Base-by-base conservation (phyloP, 2,888 invertebrate genomes). In the Actias luna region DNA sequence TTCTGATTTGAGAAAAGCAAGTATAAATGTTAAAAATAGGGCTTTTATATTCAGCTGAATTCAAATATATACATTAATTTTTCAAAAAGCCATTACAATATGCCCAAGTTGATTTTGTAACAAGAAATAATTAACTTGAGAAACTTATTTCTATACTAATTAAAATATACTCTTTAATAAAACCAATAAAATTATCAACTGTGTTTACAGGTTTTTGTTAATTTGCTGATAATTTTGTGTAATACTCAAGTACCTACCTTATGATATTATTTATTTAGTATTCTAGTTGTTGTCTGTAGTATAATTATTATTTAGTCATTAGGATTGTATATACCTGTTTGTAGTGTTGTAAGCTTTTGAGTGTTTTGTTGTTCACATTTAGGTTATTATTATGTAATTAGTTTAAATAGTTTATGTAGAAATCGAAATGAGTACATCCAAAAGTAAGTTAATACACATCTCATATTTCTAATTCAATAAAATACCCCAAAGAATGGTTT, bases 251-350 rank as follows among this genome's bases (percentile, higher is more conserved):
- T n/a, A n/a, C n/a, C n/a, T n/a, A n/a, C n/a, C 8, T 22, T 36
- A n/a, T 25, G 14, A 18, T 14, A 18, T 25, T 35, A 12, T n/a
- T 58, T 58, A 16, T 52, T 8, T 58, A 22, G 16, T 57, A 2
- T 36, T 31, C 22, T 36, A 58, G 33, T 58, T 29, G 33, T 36
- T 39, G 55, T 55, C 12, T 1, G 55, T 61, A 55, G 61, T 52
- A 1, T 18, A 46, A 8, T 35, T 36, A 36, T 36, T 57, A 18
- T 22, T 29, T 16, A 29, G 42, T 27, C 1, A 42, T 42, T 61
- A 36, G 50, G 22, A 22, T 46, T 33, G 25, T 39, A 61, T 5
- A 29, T 36, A 55, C 18, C 39, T 36, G 36, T 61, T 61, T 33
- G 61, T 60, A 22, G 31, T 36, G 52, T 35, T 50, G 46, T 50